Conservation (phyloP, 2,888 invertebrate genomes). For the Petrophora chlorosata region DNA sequence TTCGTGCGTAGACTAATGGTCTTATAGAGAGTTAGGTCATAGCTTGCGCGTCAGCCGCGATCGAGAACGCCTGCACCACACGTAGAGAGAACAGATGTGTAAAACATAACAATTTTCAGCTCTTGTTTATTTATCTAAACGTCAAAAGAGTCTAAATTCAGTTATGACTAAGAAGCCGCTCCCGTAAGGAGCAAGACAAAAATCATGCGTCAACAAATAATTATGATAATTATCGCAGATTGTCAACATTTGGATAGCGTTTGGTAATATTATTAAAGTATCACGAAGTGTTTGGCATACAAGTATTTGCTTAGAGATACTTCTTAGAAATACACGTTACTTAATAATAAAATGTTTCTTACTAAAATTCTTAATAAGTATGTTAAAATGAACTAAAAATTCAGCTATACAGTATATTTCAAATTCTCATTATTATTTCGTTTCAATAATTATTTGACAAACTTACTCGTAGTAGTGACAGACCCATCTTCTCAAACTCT, state of each 20-base stretch:
- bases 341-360: too few species aligned
- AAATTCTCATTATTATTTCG: background rate
- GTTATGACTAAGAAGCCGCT: constrained; percentile 40
- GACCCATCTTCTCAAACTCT: constrained; percentile 54
- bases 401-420: background rate
- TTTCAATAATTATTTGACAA: background rate
- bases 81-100: constrained; percentile 59
- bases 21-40: constrained; percentile 42
- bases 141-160: constrained; percentile 56
- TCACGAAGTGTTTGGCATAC: constrained; percentile 23
- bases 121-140: constrained; percentile 54
- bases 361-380: too few species aligned
- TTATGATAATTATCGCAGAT: constrained; percentile 23
- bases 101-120: constrained; percentile 45
- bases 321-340: constrained; percentile 25
- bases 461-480: constrained; percentile 65
- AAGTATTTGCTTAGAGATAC: constrained; percentile 9
- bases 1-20: constrained; percentile 24
- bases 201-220: constrained; percentile 18
- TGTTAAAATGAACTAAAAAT: background rate
- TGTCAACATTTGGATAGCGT: constrained; percentile 24
- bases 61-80: constrained; percentile 26
- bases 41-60: constrained; percentile 45
- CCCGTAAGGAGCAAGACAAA: constrained; percentile 11
- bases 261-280: constrained; percentile 19